These are phyloP conservation scores for Apis laboriosa DNA, from an alignment of 1,140 invertebrate genomes.

Conservation along the genomic window DNA sequence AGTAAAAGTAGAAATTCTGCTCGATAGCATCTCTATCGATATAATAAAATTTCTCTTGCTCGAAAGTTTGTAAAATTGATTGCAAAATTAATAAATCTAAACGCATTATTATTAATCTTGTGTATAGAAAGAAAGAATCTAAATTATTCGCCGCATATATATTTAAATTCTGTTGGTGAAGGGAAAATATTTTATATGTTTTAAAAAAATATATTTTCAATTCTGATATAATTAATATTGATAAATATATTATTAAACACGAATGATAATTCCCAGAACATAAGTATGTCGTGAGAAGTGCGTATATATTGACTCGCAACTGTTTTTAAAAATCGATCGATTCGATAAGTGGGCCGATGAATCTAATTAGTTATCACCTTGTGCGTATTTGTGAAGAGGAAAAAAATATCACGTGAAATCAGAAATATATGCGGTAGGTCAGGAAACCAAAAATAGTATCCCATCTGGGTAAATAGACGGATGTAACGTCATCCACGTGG, in stretches of 20 bases:
- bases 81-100: neutral
- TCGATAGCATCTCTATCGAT: neutral
- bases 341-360: neutral
- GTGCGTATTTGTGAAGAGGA: neutral
- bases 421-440: conserved; percentile 52
- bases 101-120: neutral
- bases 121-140: neutral
- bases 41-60: neutral
- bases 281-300: neutral
- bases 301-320: neutral
- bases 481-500: conserved; percentile 41
- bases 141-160: neutral
- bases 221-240: neutral
- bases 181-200: neutral
- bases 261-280: neutral
- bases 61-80: neutral
- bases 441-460: conserved; percentile 59
- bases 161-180: neutral
- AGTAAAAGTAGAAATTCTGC: neutral
- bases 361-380: neutral
- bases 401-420: conserved; percentile 1
- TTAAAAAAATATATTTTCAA: neutral
- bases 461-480: conserved; percentile 34
- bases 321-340: neutral
- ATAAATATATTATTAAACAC: neutral